Evolutionary conservation across 2,888 invertebrate genomes (phyloP), one percentile per base, ranked within the genome.

Genomic region (Matsumyia berberina): DNA sequence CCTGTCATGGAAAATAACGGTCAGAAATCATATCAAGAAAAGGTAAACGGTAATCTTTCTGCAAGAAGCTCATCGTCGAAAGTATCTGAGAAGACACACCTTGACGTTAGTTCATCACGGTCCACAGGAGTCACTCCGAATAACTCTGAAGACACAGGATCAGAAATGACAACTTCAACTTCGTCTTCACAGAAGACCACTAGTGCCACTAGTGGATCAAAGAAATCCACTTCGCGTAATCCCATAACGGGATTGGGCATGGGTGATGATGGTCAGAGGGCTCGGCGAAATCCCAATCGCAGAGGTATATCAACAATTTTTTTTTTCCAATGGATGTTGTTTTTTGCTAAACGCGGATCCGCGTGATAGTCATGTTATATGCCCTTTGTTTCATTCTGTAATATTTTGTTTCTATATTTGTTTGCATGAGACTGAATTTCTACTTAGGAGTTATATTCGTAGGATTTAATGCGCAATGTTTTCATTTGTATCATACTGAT

Each of bases 201-300:
- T 53, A 77, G 72, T 53, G 72, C 58, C 33, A 46, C 77, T 33
- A 77, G 60, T 72, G 77, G 72, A 55, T 77, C 72, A 33, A 37
- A 77, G 24, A 77, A 72, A 67, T 73, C 72, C 0, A 81, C 74
- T 17, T 51, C 88, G 60, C 89, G 90, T 15, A 90, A 90, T 88
- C 89, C 89, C 6, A 89, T 89, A n/a, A 89, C 89, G 29, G 89
- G 89, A 31, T 78, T 88, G 60, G 89, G 89, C 62, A 79, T 90
- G 46, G 88, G 87, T 67, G 87, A 80, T 29, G 87, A 88, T 80
- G 87, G 86, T 44, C 88, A 88, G 86, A 88, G 67, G 76, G 78
- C 60, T 87, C 89, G 87, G 85, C 83, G 83, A 86, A 87, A 88
- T 87, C 87, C 82, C 69, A 73, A 49, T 37, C 86, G 86, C 53